Base-by-base conservation (phyloP, 2,113 vertebrate genomes). In the Zapus hudsonius region DNA sequence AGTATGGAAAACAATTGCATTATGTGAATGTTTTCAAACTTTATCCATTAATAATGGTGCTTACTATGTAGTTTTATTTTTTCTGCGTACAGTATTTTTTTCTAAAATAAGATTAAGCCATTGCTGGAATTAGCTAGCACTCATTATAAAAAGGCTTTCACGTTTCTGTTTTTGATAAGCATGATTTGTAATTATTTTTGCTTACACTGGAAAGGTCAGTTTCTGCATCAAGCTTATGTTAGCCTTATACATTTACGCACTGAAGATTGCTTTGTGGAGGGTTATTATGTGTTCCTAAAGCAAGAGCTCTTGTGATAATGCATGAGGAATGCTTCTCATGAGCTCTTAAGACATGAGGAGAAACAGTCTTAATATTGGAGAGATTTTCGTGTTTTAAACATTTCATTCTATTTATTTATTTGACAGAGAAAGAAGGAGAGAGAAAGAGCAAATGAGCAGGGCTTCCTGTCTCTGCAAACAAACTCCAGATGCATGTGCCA, bases 211-310 rank as follows among this genome's bases (percentile, higher is more conserved):
- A 85, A 83, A 72, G 42, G 66, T 31, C n/a, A 31, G 3, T 16
- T 61, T 69, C 84, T 38, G 4, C 72, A 55, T 73, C 44, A 25
- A 82, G 19, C 38, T 84, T 67, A n/a, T 59, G 22, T 29, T 61
- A 22, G 7, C 16, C 9, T 85, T 31, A 36, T 44, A n/a, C 4
- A 61, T 74, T 82, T 86, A 36, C 67, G 23, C 8, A 25, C 2
- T 2, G 31, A 36, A n/a, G 27, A 74, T 7, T 92, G 38, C 66
- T 64, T 69, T 82, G 17, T 92, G 63, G 89, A 69, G 82, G 27
- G 47, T 79, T 79, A 40, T 6, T 25, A 33, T 85, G 72, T 72
- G 47, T 91, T 84, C 84, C 80, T 85, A 33, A 91, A 76, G 38
- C 63, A 44, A 75, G 33, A 73, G 59, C 31, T 69, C 22, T 69